Evolutionary conservation across 1,140 invertebrate genomes (phyloP), one percentile per base, ranked within the genome.

Genomic region (Brachionus sp.): DNA sequence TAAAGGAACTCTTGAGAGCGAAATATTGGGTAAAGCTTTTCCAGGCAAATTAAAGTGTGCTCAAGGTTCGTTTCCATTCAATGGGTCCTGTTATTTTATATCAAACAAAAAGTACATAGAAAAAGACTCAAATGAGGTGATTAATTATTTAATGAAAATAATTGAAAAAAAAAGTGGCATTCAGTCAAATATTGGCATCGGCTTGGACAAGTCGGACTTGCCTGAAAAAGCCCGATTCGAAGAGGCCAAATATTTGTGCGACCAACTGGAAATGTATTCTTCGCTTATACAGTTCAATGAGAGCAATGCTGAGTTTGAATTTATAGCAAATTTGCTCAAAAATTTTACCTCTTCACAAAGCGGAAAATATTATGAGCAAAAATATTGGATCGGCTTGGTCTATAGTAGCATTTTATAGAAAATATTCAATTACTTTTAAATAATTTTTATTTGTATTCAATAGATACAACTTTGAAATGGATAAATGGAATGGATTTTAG

Each of bases 31-130:
- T 0, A 25, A 80, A 35, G 23, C 23, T 23, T 23, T 80, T 19
- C 16, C 77, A 25, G 4, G 9, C 16, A 57, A 80, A 16, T 37
- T 80, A 39, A 80, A 80, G 33, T 80, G 77, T 29, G 33, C n/a
- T 19, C 77, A 80, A 62, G 77, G 50, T 3, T 16, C 33, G 6
- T 39, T 33, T 66, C 77, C 50, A 3, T 80, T 57, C 29, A 80
- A 80, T 66, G 77, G 77, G 0, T 80, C 77, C 23, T 80, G 77
- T 23, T 80, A 80, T 42, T 80, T 80, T 57, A 66, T 80, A 66
- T 80, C 77, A n/a, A 57, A 80, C 25, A 80, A 57, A 19, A 80
- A 80, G 35, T 39, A 62, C 13, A 33, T 42, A 19, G 77, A 80
- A 29, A 39, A 19, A 13, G 77, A 66, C 3, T 29, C 13, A 16